Evolutionary conservation across 2,113 vertebrate species (phyloP).

Genomic region (Ceyx melanurus): DNA sequence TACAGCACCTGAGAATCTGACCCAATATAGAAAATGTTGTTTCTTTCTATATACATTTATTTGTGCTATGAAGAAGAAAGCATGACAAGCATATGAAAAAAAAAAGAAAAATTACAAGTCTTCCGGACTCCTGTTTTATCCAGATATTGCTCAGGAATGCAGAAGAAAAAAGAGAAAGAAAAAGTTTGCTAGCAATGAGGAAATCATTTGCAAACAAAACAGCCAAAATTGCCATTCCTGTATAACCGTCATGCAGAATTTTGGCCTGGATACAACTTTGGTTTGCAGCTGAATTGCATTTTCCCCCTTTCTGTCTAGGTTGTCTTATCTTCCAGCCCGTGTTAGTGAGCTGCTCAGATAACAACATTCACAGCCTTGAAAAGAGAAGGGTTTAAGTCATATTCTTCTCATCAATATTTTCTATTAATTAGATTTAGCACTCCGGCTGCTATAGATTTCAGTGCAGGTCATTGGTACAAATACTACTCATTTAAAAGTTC

Average conservation of each 20-base stretch:
- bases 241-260: neutral
- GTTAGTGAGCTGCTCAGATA: neutral
- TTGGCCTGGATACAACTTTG: neutral
- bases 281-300: neutral
- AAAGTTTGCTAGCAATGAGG: neutral
- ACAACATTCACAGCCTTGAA: neutral
- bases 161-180: neutral
- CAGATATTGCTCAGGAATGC: neutral
- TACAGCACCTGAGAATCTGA: neutral
- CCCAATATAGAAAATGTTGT: neutral
- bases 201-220: neutral
- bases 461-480: neutral
- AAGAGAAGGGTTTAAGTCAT: neutral
- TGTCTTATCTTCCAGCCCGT: neutral
- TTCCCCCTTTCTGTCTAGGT: neutral
- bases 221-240: neutral
- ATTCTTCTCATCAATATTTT: neutral
- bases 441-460: neutral
- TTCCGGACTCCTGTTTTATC: neutral
- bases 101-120: neutral
- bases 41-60: neutral
- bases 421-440: neutral
- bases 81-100: neutral
- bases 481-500: accelerated
- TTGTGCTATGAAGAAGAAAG: neutral